Conservation (phyloP, 2,113 vertebrate genomes). For the Toxostoma redivivum region DNA sequence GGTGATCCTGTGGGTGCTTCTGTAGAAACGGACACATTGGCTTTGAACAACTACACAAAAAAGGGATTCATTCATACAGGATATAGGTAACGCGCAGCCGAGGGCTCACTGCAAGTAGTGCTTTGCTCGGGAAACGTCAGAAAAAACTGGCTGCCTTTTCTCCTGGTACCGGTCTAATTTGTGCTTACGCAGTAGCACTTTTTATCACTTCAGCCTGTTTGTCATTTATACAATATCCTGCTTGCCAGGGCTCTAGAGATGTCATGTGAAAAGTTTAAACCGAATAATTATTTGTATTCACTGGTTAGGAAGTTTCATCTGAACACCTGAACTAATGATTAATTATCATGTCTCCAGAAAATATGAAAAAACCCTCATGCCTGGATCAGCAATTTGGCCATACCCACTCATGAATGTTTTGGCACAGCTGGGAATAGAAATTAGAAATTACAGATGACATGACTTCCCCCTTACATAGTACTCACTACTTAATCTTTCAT, state of each 20-base stretch:
- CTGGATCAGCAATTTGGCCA: background rate
- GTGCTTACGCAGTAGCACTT: constrained; percentile 43
- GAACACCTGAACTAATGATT: background rate
- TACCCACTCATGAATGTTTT: background rate
- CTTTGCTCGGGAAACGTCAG: constrained; percentile 36
- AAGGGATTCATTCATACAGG: constrained; percentile 61
- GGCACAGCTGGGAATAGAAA: background rate
- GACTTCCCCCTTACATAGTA: fast-evolving
- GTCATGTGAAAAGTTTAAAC: background rate
- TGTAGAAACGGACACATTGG: constrained; percentile 41
- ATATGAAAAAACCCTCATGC: background rate
- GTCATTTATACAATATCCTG: background rate
- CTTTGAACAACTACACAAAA: constrained; percentile 17
- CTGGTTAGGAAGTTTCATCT: background rate
- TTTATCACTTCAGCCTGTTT: background rate
- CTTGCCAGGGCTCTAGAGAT: background rate
- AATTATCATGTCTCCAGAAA: background rate
- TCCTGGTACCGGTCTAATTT: background rate
- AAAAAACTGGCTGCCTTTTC: background rate
- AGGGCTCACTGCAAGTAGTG: background rate
- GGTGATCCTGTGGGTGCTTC: constrained; percentile 56
- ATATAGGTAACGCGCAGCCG: background rate
- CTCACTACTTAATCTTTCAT: background rate
- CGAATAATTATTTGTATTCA: fast-evolving
- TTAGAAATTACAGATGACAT: background rate